Conservation (phyloP, 2,797 vertebrate species). For the Enteromius thamalakanensis region DNA sequence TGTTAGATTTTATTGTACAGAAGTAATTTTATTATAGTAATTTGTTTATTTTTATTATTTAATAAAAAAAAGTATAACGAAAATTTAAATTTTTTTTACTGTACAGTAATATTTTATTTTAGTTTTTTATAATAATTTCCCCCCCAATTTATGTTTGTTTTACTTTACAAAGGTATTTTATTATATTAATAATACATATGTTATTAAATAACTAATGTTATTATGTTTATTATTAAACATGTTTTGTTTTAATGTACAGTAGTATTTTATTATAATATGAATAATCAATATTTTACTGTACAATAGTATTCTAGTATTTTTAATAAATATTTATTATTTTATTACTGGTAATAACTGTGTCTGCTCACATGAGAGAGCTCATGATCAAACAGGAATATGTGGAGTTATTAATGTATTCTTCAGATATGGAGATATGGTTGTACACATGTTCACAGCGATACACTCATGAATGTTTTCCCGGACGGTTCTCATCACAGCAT, state of each 20-base stretch:
- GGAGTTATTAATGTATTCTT: slow-evolving; percentile 16
- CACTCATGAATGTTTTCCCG: background rate
- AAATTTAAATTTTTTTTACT: too few relatives aligned
- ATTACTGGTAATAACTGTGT: background rate
- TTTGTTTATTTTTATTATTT: background rate
- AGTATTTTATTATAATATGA: too few relatives aligned
- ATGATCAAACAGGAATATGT: slow-evolving; percentile 9
- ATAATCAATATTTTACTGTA: background rate
- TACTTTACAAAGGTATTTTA: too few relatives aligned
- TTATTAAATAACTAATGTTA: background rate
- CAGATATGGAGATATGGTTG: slow-evolving; percentile 2
- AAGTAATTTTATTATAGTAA: background rate
- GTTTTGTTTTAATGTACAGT: background rate
- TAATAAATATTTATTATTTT: background rate
- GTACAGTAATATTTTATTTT: too few relatives aligned
- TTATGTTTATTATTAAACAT: background rate
- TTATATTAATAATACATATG: too few relatives aligned
- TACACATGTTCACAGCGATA: background rate
- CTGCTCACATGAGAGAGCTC: background rate
- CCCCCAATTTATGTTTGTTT: too few relatives aligned
- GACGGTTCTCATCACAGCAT: background rate
- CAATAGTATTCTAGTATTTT: background rate
- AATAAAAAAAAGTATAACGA: too few relatives aligned
- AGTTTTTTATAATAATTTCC: too few relatives aligned
- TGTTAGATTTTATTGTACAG: background rate